Conservation (phyloP, 1,140 invertebrate species). For the Bactericera cockerelli region DNA sequence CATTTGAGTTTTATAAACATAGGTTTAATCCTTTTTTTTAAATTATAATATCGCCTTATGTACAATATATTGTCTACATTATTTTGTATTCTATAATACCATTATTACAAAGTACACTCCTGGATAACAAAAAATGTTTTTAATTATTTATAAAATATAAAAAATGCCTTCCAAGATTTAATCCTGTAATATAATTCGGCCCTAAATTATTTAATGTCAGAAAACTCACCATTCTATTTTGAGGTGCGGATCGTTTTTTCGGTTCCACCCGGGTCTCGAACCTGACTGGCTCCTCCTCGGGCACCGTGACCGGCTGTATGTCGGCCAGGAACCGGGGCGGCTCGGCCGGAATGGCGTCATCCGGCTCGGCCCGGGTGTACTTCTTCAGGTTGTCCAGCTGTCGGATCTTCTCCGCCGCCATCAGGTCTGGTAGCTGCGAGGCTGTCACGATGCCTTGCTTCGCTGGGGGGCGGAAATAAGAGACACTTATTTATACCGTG, state of each 20-base stretch:
- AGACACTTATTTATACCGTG: slow-evolving; percentile 8
- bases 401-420: slow-evolving; percentile 81
- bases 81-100: no score
- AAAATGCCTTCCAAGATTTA: no score
- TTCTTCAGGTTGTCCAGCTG: slow-evolving; percentile 81
- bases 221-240: slow-evolving; percentile 59
- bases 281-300: slow-evolving; percentile 77
- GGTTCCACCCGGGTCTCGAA: slow-evolving; percentile 93
- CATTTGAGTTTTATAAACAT: no score
- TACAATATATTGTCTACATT: no score
- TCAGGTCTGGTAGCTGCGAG: slow-evolving; percentile 79
- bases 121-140: no score
- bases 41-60: no score
- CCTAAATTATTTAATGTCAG: no score
- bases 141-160: no score
- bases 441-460: slow-evolving; percentile 75
- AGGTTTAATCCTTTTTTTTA: no score
- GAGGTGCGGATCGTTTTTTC: slow-evolving; percentile 81
- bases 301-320: slow-evolving; percentile 59
- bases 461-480: slow-evolving; percentile 30
- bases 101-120: no score
- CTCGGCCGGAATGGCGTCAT: slow-evolving; percentile 46
- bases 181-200: no score
- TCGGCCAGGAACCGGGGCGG: slow-evolving; percentile 72
- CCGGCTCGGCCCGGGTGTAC: slow-evolving; percentile 48